Base-by-base conservation (phyloP, 2,113 vertebrate species). In the Pomatorhinus ruficollis region DNA sequence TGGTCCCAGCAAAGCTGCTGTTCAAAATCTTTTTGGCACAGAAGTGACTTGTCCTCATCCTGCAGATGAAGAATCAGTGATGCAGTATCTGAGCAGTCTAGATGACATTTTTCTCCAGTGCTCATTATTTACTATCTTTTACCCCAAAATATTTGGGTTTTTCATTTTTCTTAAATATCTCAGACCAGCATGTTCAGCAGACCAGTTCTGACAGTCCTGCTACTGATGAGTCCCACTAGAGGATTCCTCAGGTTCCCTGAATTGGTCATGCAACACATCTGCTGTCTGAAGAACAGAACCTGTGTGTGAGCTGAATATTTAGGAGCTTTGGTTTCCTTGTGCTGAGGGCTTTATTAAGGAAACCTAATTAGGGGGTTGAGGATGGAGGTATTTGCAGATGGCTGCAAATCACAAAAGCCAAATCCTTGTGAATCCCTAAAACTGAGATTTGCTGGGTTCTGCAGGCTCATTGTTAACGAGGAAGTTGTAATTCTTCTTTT, bases 281-380 rank as follows among this genome's bases (percentile, higher is more conserved):
- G 82, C 83, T 93, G 93, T 94, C 96, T 97, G 95, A 92, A 93
- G 71, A 68, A 42, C 83, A 88, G 90, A 94, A 82, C 83, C 56
- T 47, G 57, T 49, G 90, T 83, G 95, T 96, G 96, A 96, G 96
- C 90, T 93, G 96, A 96, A 96, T 95, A 82, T 69, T 93, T 66
- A 96, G 95, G 69, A 96, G 95, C 37, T 33, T 45, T 37, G 80
- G 35, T 71, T 86, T 54, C 33, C 24, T 66, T 86, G 83, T 87
- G 80, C 60, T 60, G 65, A 86, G 76, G 61, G 72, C 68, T 95
- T 95, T 77, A 33, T 74, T 86, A 84, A 56, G 69, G 90, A 90
- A 87, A 68, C 45, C n/a, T 83, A 75, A 93, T 92, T 63, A 90
- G 64, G 44, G 83, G n/a, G n/a, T 53, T 81, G 92, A 71, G 71